These are phyloP conservation scores for Ormia ochracea DNA, from an alignment of 2,888 invertebrate genomes.

Conservation along the genomic window DNA sequence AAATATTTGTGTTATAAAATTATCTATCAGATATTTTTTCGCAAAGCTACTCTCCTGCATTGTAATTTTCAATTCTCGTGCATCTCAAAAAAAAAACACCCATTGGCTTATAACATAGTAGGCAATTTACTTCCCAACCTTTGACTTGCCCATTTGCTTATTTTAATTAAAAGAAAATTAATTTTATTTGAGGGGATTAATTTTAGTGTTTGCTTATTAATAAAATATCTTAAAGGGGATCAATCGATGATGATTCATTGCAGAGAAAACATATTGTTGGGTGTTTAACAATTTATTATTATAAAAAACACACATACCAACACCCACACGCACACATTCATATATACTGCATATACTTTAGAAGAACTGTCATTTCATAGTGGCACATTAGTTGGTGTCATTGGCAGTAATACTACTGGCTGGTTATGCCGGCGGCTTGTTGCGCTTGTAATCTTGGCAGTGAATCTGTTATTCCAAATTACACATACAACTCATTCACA, in stretches of 20 bases:
- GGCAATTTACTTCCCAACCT: too few species aligned
- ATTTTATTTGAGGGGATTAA: background rate
- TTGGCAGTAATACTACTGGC: background rate
- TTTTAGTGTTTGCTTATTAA: background rate
- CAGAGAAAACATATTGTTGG: constrained; percentile 6
- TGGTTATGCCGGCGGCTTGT: background rate
- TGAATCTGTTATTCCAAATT: constrained; percentile 25
- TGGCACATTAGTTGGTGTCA: constrained; percentile 38
- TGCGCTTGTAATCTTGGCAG: constrained; percentile 48
- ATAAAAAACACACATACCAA: background rate
- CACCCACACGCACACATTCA: too few species aligned
- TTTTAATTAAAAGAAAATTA: background rate
- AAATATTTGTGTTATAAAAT: too few species aligned
- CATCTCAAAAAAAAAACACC: too few species aligned
- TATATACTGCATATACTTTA: too few species aligned
- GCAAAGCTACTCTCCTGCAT: too few species aligned
- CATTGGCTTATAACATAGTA: too few species aligned
- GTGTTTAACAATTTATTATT: background rate
- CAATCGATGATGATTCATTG: constrained; percentile 10
- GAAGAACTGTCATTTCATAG: constrained; percentile 43
- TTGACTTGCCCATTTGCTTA: too few species aligned
- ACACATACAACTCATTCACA: constrained; percentile 25
- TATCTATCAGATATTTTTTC: too few species aligned
- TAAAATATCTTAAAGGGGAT: constrained; percentile 2
- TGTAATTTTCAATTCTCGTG: too few species aligned